A percentile compares a stretch with the other conserved stretches of the same genome.
These are phyloP conservation scores for Gymnoscopelus braueri DNA, from an alignment of 2,797 vertebrate genomes.

Conservation along the genomic window DNA sequence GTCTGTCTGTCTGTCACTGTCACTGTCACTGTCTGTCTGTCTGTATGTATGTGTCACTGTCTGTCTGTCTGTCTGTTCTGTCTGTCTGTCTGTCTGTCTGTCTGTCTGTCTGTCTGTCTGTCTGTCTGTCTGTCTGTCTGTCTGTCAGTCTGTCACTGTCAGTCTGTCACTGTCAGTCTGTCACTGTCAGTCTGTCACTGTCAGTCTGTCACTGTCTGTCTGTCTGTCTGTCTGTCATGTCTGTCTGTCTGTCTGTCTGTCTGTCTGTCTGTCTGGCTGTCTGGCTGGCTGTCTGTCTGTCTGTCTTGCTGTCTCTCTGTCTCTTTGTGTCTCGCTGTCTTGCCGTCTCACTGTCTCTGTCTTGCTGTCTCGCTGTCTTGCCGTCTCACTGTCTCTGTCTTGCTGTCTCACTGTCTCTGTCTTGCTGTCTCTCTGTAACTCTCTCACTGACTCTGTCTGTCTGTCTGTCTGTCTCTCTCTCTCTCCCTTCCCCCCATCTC, in stretches of 20 bases:
- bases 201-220: not conserved
- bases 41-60: too few species aligned
- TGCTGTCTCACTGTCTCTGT: not conserved
- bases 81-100: not conserved
- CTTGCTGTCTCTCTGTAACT: not conserved
- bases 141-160: too few species aligned
- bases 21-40: not conserved
- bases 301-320: not conserved
- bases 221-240: not conserved
- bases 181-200: not conserved
- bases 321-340: slow-evolving; percentile 5
- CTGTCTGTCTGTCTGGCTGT: too few species aligned
- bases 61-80: not conserved
- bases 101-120: not conserved
- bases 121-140: too few species aligned
- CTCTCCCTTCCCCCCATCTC: not conserved
- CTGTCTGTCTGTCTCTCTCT: not conserved
- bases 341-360: not conserved
- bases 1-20: not conserved
- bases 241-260: too few species aligned
- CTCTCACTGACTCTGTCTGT: not conserved
- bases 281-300: not conserved
- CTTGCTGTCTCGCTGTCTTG: not conserved
- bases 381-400: not conserved
- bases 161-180: too few species aligned